Evolutionary conservation across 2,888 invertebrate genomes (phyloP), one percentile per base, ranked within the genome.

Genomic region (Oxytorus armatus): DNA sequence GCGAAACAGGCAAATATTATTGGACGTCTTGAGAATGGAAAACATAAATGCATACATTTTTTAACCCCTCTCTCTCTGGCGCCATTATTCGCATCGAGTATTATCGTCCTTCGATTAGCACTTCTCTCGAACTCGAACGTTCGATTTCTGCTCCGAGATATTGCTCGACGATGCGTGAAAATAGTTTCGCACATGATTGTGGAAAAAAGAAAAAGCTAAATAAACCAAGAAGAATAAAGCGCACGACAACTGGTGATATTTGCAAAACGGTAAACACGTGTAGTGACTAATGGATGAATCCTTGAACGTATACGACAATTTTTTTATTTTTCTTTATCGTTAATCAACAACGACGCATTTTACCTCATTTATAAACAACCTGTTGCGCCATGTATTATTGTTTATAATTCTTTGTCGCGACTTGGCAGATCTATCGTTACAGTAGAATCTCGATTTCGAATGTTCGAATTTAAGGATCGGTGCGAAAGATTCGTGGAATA

Each of bases 81-180:
- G 14, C n/a, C n/a, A 25, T 53, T 53, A 11, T 53, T n/a, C 11
- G 25, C 53, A 0, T 14, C 25, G 25, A n/a, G 1, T 25, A 11
- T 53, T 53, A 33, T 42, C 72, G 51, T 73, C 73, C 77, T 78
- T 78, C 72, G 73, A 5, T 49, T 66, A 18, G 11, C 44, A 42
- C n/a, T n/a, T n/a, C n/a, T 44, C 42, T 49, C 42, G 36, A 66
- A 49, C 29, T 42, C 66, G 51, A 75, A 57, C 55, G 49, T 65
- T 72, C 39, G 42, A 68, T 59, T 44, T 33, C 49, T 36, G 16
- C 44, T 23, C 42, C 66, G n/a, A 25, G 36, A 47, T 8, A n/a
- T 57, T 61, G 73, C 23, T 80, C 76, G 29, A 18, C 11, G 68
- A 68, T 49, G 73, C 76, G 57, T 77, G 63, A 77, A 61, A 69